Conservation (phyloP, 2,797 vertebrate species). For the Sciaenops ocellatus region DNA sequence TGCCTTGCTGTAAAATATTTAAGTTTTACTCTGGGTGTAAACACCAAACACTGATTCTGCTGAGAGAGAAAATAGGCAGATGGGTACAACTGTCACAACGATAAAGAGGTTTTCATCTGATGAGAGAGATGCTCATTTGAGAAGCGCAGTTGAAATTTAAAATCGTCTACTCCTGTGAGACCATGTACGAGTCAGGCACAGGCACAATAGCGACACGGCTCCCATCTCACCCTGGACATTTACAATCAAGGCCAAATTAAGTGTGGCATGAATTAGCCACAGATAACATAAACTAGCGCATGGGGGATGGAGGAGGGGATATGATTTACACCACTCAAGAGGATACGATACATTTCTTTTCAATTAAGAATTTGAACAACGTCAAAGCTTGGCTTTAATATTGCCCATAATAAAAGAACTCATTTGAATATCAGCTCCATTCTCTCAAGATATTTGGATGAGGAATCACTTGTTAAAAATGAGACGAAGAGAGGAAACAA, state of each 20-base stretch:
- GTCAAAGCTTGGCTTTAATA: conserved; percentile 79
- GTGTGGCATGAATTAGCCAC: conserved; percentile 87
- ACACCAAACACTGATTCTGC: conserved; percentile 60
- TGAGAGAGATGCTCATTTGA: conserved; percentile 67
- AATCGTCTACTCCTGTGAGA: conserved; percentile 75
- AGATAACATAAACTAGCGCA: conserved; percentile 83
- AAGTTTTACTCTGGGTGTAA: conserved; percentile 59
- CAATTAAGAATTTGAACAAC: conserved; percentile 82
- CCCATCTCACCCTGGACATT: conserved; percentile 84
- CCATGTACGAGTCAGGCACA: conserved; percentile 64
- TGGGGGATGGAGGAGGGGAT: conserved; percentile 80
- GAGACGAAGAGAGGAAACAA: conserved; percentile 58
- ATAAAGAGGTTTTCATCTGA: conserved; percentile 69
- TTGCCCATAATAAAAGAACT: conserved; percentile 82
- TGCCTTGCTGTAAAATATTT: conserved; percentile 64
- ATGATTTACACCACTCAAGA: conserved; percentile 84
- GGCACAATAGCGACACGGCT: conserved; percentile 77
- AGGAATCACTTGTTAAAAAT: conserved; percentile 79
- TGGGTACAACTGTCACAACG: conserved; percentile 63
- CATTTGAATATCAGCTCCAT: conserved; percentile 83
- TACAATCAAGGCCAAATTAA: conserved; percentile 86
- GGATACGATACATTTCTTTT: conserved; percentile 84
- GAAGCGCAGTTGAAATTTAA: conserved; percentile 62
- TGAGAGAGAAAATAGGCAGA: conserved; percentile 54
- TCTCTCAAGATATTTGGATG: conserved; percentile 80